Percentiles rank a stretch among this genome's conserved stretches.
These are phyloP conservation scores for Halichoerus grypus DNA, from an alignment of 2,113 vertebrate species.

Conservation along the genomic window DNA sequence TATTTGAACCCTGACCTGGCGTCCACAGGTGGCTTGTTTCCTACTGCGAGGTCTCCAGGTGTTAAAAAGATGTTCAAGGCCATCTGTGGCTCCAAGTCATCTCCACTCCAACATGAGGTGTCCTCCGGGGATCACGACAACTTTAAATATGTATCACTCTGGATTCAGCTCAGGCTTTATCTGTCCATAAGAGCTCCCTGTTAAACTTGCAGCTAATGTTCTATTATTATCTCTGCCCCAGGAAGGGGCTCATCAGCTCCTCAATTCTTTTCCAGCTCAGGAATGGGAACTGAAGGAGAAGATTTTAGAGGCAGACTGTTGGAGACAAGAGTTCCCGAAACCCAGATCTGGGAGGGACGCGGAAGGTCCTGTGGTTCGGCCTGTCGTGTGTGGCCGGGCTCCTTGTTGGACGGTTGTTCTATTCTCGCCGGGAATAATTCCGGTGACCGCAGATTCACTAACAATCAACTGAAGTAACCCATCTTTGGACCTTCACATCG, in stretches of 20 bases:
- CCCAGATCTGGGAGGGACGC: too few relatives aligned
- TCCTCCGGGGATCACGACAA: rapidly evolving
- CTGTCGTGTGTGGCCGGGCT: background rate
- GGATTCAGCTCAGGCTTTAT: background rate
- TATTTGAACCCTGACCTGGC: background rate
- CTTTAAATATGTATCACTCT: background rate
- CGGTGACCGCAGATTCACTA: background rate
- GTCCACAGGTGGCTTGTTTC: background rate
- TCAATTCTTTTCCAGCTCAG: background rate
- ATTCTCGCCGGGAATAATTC: background rate
- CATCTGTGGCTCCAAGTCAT: background rate
- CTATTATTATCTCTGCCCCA: background rate
- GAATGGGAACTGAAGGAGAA: background rate
- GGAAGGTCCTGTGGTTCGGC: background rate
- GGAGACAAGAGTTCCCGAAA: background rate
- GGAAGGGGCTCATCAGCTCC: background rate
- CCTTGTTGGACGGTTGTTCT: background rate
- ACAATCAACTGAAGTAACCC: background rate
- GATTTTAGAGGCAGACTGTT: background rate
- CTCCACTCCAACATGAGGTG: background rate
- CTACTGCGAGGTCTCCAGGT: background rate
- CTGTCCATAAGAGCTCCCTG: background rate
- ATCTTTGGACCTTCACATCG: too few relatives aligned
- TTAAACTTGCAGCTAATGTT: background rate
- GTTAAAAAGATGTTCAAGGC: background rate